Evolutionary conservation across 2,888 invertebrate genomes (phyloP), one percentile per base, ranked within the genome.

Genomic region (Apantesis nais): DNA sequence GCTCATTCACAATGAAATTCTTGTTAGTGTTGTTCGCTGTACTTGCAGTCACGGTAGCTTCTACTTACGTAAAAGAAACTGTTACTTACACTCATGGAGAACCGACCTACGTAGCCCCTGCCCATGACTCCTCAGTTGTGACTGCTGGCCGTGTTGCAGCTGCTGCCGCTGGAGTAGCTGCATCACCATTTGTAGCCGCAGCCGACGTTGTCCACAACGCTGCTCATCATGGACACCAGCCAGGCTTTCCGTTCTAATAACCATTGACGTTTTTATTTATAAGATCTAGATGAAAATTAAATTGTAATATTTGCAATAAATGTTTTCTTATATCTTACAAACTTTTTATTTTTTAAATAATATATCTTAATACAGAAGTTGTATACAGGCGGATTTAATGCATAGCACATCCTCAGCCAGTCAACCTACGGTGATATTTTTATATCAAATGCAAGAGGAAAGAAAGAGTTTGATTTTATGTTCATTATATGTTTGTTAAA

Each of bases 11-110:
- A 65, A 93, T 94, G 93, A 92, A 81, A 85, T 88, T 88, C 83
- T 81, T 93, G 90, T 90, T 93, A 91, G 92, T 93, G 89, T 91
- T 93, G 80, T 87, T 90, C 80, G 89, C 88, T 82, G 82, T 90
- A 65, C 78, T 92, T 66, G 89, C 89, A 29, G 85, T 85, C 67
- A 86, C 86, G 4, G 75, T 81, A 37, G 89, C 86, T 8, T 87
- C 88, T n/a, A 88, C 87, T 60, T 88, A 89, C 12, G 48, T 89
- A 9, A 86, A 84, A 5, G 83, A 85, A 48, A 74, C 75, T 11
- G 81, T 83, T 82, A 73, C 0, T 79, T 83, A 16, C 85, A 85
- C 0, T 81, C 82, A 5, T 22, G 39, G 14, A 1, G 31, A 29
- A 34, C 22, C n/a, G 11, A 12, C 25, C 12, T 12, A 60, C 14